Evolutionary conservation across 2,888 invertebrate genomes (phyloP), one percentile per base, ranked within the genome.

Genomic region (Axea sp.): DNA sequence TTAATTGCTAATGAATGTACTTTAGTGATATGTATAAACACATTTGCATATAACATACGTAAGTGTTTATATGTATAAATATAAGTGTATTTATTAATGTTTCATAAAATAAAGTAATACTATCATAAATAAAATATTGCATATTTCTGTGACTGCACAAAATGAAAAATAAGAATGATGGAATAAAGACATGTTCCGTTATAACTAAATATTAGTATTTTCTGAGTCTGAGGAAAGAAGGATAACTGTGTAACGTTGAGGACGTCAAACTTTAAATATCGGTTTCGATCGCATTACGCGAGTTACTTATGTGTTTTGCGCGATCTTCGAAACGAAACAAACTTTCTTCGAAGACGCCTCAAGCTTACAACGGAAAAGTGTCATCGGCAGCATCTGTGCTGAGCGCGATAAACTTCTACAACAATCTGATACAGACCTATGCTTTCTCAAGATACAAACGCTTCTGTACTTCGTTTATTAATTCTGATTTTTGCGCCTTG

Each of bases 241-340:
- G 26, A 22, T 12, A 30, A 45, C 12, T 49, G n/a, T 31, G 39
- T 51, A n/a, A n/a, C n/a, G n/a, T n/a, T 14, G 45, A 11, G 22
- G 41, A 31, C 64, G 67, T 62, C 62, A 65, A 71, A 76, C 62
- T 76, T 69, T 73, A 73, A 73, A 73, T 67, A 59, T 73, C 71
- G 53, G 59, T 73, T 71, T 73, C 57, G 57, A 62, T 73, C 67
- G 73, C 51, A 35, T 62, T 67, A 57, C 24, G 64, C 41, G 59
- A 55, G 68, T 73, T 73, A 62, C 73, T 73, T 73, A 73, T 62
- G 67, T 73, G 73, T 55, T 60, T 67, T 37, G 53, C 49, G 51
- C 57, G 57, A 65, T 51, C 45, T 53, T 43, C 59, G 59, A 62
- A 67, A 68, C 73, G 73, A 62, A 55, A 62, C 73, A 73, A 73